Conservation (phyloP, 2,797 vertebrate species). For the Cheirogaleus major region DNA sequence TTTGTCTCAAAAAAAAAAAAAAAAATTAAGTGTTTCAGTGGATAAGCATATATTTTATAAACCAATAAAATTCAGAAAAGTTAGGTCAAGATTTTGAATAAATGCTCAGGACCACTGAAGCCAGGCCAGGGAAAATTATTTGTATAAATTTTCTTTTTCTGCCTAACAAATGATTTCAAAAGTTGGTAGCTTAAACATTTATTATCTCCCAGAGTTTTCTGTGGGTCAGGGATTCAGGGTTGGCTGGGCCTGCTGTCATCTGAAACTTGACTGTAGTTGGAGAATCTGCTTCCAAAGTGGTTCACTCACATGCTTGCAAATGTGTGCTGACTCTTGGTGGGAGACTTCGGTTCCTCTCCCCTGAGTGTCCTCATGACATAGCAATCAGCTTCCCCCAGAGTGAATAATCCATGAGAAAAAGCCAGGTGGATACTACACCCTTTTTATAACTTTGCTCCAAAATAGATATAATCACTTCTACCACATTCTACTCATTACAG, state of each 20-base stretch:
- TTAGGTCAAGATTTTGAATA: background rate
- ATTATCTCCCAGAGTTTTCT: background rate
- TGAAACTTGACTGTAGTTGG: background rate
- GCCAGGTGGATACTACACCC: background rate
- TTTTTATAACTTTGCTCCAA: background rate
- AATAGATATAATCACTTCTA: background rate
- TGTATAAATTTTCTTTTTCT: background rate
- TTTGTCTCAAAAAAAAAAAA: too few species aligned
- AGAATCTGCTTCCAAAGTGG: background rate
- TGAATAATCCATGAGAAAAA: slow-evolving; percentile 1
- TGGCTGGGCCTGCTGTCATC: background rate
- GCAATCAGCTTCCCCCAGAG: background rate
- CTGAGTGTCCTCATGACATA: background rate
- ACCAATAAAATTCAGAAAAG: slow-evolving; percentile 30
- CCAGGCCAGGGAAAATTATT: background rate
- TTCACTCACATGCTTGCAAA: background rate
- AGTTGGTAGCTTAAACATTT: background rate
- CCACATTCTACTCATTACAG: background rate
- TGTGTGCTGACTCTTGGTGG: background rate
- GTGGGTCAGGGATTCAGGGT: background rate
- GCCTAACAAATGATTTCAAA: slow-evolving; percentile 9
- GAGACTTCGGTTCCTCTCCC: background rate
- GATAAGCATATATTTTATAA: slow-evolving; percentile 3
- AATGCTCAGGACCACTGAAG: background rate
- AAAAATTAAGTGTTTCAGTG: background rate